Conservation (phyloP, 2,888 invertebrate species). For the Smittia sp. region DNA sequence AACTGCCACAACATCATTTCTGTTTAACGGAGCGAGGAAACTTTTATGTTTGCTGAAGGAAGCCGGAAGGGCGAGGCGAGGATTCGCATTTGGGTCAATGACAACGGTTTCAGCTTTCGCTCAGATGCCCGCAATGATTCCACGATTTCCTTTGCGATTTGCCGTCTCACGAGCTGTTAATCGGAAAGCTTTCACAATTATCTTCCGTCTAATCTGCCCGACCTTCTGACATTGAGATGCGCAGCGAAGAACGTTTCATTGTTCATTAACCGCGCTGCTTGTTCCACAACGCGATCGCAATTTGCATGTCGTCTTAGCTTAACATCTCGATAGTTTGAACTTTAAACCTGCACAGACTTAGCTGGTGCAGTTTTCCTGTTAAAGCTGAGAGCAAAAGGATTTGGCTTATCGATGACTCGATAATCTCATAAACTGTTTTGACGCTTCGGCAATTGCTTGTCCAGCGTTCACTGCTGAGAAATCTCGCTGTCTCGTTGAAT, state of each 20-base stretch:
- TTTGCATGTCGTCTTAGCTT: not conserved
- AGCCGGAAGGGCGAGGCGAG: conserved; percentile 10
- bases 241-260: conserved; percentile 19
- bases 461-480: no score
- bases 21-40: not conserved
- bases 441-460: no score
- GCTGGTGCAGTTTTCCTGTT: not conserved
- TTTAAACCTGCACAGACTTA: no score
- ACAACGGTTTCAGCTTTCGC: not conserved
- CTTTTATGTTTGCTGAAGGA: conserved; percentile 9
- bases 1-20: not conserved
- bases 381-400: not conserved
- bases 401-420: not conserved
- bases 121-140: not conserved
- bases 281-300: not conserved
- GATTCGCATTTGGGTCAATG: conserved; percentile 13
- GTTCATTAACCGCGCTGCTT: conserved; percentile 12
- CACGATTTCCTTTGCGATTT: not conserved
- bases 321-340: conserved; percentile 8
- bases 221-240: not conserved
- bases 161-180: not conserved
- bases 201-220: not conserved
- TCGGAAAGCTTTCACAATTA: not conserved
- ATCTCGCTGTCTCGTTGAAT: no score
- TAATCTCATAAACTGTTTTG: no score